These are phyloP conservation scores for Therioaphis trifolii DNA, from an alignment of 2,888 invertebrate species.

Conservation along the genomic window DNA sequence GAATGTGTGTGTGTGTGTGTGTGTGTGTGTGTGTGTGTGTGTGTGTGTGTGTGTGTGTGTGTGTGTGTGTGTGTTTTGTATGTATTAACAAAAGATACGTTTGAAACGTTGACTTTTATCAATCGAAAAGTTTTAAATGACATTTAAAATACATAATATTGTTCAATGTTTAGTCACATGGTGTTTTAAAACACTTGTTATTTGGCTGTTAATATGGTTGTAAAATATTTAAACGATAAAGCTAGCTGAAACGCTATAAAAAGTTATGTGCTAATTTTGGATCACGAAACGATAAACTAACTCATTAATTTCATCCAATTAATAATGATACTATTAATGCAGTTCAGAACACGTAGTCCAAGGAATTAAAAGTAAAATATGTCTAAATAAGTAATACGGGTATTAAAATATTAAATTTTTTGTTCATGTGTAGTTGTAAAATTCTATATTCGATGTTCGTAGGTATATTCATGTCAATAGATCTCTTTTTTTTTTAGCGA, in stretches of 20 bases:
- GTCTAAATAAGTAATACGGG: neutral
- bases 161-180: slow-evolving; percentile 5
- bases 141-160: too few relatives aligned
- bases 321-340: neutral
- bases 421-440: slow-evolving; percentile 8
- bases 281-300: neutral
- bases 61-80: too few relatives aligned
- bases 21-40: too few relatives aligned
- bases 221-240: neutral
- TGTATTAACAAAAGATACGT: too few relatives aligned
- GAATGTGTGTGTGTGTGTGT: too few relatives aligned
- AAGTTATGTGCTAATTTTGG: neutral
- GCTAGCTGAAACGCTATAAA: neutral
- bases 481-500: neutral
- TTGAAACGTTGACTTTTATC: too few relatives aligned
- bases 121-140: too few relatives aligned
- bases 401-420: too few relatives aligned
- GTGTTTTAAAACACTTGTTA: neutral
- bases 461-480: neutral
- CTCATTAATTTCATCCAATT: slow-evolving; percentile 23
- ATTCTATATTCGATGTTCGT: neutral
- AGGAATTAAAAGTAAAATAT: slow-evolving; percentile 7
- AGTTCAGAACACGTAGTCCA: neutral
- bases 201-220: neutral
- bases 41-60: too few relatives aligned